Base-by-base conservation (phyloP, 2,888 invertebrate genomes). In the Tethea ocularis region DNA sequence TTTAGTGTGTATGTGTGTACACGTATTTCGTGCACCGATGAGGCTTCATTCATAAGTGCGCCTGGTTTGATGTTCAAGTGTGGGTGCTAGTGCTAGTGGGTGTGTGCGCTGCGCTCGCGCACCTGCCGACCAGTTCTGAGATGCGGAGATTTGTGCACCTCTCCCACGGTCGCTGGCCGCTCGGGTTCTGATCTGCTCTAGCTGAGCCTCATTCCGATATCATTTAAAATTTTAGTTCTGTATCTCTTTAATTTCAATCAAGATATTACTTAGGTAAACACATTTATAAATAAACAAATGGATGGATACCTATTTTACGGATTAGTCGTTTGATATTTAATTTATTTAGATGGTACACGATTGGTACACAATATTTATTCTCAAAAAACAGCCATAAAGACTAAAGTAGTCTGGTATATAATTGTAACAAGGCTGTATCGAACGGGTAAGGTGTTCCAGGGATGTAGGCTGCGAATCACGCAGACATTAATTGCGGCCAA, bases 81-180 rank as follows among this genome's bases (percentile, higher is more conserved):
- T 66, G 73, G 69, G 79, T 68, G 74, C 52, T 71, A 63, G 68
- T 57, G 62, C 52, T 74, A 68, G 68, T 60, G 71, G 58, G 71
- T 69, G 82, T 73, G 82, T 69, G 79, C 62, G 81, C 61, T 72
- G 71, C 69, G 70, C 82, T 73, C 72, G 86, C 85, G 88, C 93
- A 93, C 93, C 93, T 93, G 93, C 92, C 93, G 89, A 93, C 93
- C 93, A 88, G 93, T 93, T 93, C 86, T 87, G 88, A 91, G 92
- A 92, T 91, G 92, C 91, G 89, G 91, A 93, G 93, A 93, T 93
- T 93, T 93, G 92, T 91, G 86, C 89, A 82, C 82, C 90, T 91
- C 90, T 93, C 93, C 92, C 93, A 92, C 93, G 93, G 93, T 92
- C 92, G 91, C 85, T 92, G 92, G 84, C 89, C 91, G 86, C 75